Base-by-base conservation (phyloP, 2,888 invertebrate species). In the Ethmia dodecea region DNA sequence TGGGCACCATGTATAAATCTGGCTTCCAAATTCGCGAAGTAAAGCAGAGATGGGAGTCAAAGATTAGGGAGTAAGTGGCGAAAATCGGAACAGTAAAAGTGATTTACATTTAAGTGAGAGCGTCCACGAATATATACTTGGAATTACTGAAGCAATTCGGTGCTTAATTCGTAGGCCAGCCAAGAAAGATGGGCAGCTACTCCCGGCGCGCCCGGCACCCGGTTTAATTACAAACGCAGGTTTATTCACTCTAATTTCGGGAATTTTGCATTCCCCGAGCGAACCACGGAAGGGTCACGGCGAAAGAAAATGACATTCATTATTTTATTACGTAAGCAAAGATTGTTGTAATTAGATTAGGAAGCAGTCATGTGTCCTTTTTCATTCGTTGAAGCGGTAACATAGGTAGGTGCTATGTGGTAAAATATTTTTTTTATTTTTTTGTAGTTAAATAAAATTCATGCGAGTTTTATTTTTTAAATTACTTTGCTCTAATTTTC, bases 301-400 rank as follows among this genome's bases (percentile, higher is more conserved):
- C 55, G 66, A 81, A 83, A 84, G 84, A 84, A 84, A 86, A 84
- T 81, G 84, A 81, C 83, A 86, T 84, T 80, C 74, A 76, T 84
- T 84, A 86, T 84, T 84, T 77, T 81, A 81, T 83, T 84, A 83
- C 71, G 71, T 63, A 63, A 69, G 73, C 72, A 76, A 79, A 76
- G 72, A 68, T 55, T 51, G 51, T 59, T 55, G 67, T 80, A 81
- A 83, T 81, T 84, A 78, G 73, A 78, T 81, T 75, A n/a, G n/a
- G n/a, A n/a, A n/a, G n/a, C n/a, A n/a, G n/a, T n/a, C n/a, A n/a
- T n/a, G n/a, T n/a, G n/a, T n/a, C n/a, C n/a, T n/a, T n/a, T n/a
- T n/a, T n/a, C n/a, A n/a, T n/a, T n/a, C n/a, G n/a, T n/a, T n/a
- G n/a, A n/a, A n/a, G n/a, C n/a, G n/a, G n/a, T n/a, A n/a, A n/a